A percentile compares a stretch with the other conserved stretches of the same genome.
phyloP scores from a whole-genome alignment of 2,797 vertebrate species.

The Menidia menidia region DNA sequence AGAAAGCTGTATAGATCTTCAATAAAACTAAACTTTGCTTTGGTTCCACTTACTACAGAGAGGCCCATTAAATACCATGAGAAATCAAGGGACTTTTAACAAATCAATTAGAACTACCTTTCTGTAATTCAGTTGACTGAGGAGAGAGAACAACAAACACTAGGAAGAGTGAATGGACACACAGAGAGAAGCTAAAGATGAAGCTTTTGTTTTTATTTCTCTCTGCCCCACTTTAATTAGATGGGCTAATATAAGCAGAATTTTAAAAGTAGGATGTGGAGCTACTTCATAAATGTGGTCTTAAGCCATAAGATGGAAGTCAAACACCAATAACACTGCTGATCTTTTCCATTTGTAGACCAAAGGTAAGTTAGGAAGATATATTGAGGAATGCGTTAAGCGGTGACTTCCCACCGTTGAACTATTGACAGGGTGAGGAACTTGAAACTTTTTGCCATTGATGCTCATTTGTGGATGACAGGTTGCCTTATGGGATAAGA shows the following conservation, averaged over 20 bases:
- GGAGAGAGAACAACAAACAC: conserved; percentile 35
- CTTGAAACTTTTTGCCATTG: conserved; percentile 12
- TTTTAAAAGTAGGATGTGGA: conserved; percentile 67
- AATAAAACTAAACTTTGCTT: conserved; percentile 17
- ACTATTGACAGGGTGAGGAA: conserved; percentile 33
- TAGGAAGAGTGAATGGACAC: conserved; percentile 52
- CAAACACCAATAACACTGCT: conserved; percentile 17
- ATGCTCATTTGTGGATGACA: conserved; percentile 23
- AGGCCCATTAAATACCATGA: conserved; percentile 30
- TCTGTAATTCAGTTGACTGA: conserved; percentile 63
- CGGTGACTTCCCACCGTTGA: conserved; percentile 27
- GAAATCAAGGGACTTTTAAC: conserved; percentile 59
- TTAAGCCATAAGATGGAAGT: conserved; percentile 23
- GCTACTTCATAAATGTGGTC: conserved; percentile 34
- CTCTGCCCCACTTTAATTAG: conserved; percentile 79
- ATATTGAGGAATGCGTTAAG: conserved; percentile 40
- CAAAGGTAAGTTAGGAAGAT: conserved; percentile 43
- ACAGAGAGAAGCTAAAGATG: conserved; percentile 55
- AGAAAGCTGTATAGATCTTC: background rate
- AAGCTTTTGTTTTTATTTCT: conserved; percentile 70
- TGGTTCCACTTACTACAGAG: conserved; percentile 3
- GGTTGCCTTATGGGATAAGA: background rate
- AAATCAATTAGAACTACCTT: conserved; percentile 76
- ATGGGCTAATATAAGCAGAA: conserved; percentile 78
- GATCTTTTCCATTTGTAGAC: conserved; percentile 27